phyloP scores from a whole-genome alignment of 2,888 invertebrate genomes.

The Dryobota labecula region DNA sequence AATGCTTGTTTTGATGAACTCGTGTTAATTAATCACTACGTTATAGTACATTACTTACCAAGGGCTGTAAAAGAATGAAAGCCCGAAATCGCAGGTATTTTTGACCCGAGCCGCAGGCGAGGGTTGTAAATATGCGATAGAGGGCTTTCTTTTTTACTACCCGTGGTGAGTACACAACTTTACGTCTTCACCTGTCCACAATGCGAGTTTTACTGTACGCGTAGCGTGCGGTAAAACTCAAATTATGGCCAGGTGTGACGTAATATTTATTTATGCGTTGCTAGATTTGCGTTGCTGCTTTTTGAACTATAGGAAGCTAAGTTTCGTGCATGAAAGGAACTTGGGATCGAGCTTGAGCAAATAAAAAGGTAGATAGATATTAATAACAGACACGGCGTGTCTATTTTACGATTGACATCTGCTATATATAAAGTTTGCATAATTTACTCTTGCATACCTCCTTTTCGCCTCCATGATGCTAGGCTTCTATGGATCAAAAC shows the following conservation, averaged over 20 bases:
- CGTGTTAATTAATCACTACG: neutral
- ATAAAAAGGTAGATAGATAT: neutral
- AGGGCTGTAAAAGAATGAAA: too few species aligned
- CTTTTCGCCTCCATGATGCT: neutral
- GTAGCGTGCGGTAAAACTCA: too few species aligned
- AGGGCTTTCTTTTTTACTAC: too few species aligned
- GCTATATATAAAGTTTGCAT: neutral
- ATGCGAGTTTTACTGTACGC: too few species aligned
- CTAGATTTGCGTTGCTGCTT: neutral
- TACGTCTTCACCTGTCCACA: too few species aligned
- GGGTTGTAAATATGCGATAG: too few species aligned
- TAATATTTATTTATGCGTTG: neutral
- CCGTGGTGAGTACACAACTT: too few species aligned
- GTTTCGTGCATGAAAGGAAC: neutral
- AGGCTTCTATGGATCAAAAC: neutral
- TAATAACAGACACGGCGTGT: neutral
- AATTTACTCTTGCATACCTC: neutral
- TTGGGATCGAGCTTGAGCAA: neutral
- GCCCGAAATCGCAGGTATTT: too few species aligned
- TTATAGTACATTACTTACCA: too few species aligned
- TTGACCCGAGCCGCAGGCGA: too few species aligned
- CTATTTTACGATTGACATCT: too few species aligned
- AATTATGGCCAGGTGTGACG: too few species aligned
- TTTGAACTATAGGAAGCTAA: neutral
- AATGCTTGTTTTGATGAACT: conserved; percentile 10